Evolutionary conservation across 2,113 vertebrate genomes (phyloP), one percentile per base, ranked within the genome.

Genomic region (Narcine bancroftii): DNA sequence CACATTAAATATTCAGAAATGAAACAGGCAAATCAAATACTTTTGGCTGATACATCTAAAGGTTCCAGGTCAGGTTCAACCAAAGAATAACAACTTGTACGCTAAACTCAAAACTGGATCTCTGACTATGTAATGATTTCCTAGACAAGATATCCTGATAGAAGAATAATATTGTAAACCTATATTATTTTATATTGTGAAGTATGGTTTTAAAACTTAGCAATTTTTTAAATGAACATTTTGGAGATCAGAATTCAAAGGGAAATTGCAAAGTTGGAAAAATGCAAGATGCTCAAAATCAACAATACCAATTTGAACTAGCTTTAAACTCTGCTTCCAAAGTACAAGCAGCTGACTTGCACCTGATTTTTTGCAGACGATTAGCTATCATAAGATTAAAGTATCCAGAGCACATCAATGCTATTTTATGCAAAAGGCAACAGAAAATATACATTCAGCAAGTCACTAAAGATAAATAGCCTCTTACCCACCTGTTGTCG

Each of bases 401-500:
- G 69, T 26, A 33, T 26, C 5, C 69, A 53, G 13, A 83, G 33
- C 50, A 83, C 47, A 87, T 60, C 33, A 63, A 63, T 87, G 53
- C n/a, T 60, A n/a, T 5, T 29, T 56, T 10, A 4, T 83, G 29
- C 29, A 56, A 79, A 75, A 75, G 15, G 21, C 42, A 45, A 45
- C 39, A 77, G 36, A 45, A 45, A 29, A 81, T 42, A 4, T 45
- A 21, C 42, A 39, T 89, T 89, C 56, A 65, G 7, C 56, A 45
- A 89, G 42, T 29, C 24, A 39, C 21, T 3, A 17, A 63, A 65
- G 21, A 36, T 65, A n/a, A 1, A 60, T 6, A 24, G 2, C 7
- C 42, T 42, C 72, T 50, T 92, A 71, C 15, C 94, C 95, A 98
- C 98, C 98, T 99, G 98, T 93, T 99, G 99, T 93, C 99, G 96